Conservation (phyloP, 2,888 invertebrate genomes). For the Prenolepis imparis region DNA sequence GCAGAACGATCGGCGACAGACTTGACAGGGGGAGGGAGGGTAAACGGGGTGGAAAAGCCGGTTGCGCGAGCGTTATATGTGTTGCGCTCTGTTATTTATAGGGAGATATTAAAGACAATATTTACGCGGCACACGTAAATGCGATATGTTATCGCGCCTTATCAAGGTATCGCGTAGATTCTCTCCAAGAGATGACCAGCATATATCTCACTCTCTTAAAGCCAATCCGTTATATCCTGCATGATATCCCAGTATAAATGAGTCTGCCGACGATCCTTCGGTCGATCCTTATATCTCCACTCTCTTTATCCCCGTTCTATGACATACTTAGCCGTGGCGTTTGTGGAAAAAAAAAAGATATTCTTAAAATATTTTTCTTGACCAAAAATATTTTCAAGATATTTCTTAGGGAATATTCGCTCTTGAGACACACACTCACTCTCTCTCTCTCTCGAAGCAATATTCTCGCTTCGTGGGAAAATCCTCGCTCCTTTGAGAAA, state of each 20-base stretch:
- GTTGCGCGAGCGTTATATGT: slow-evolving; percentile 46
- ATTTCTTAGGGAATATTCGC: slow-evolving; percentile 25
- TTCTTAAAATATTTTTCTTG: not conserved
- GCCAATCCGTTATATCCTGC: not conserved
- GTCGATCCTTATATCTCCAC: not conserved
- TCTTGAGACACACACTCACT: not conserved
- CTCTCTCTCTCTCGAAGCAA: slow-evolving; percentile 1
- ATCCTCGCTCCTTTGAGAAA: not conserved
- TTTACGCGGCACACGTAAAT: not conserved
- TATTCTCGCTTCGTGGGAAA: slow-evolving; percentile 29
- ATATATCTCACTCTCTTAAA: slow-evolving; percentile 7
- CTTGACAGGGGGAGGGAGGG: not conserved
- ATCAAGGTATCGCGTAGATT: slow-evolving; percentile 55
- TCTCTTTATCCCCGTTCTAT: not conserved
- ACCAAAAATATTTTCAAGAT: slow-evolving; percentile 13
- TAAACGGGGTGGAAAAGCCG: slow-evolving; percentile 59
- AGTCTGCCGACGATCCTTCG: not conserved
- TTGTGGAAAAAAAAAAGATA: not conserved
- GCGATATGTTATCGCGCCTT: slow-evolving; percentile 71
- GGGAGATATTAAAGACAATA: slow-evolving; percentile 26
- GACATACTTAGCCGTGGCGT: not conserved
- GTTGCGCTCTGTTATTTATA: slow-evolving; percentile 73
- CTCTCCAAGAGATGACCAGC: slow-evolving; percentile 29
- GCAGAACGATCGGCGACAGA: slow-evolving; percentile 28
- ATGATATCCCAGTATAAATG: slow-evolving; percentile 29